Evolutionary conservation across 2,888 invertebrate species (phyloP).

Genomic region (Caenorhabditis sp.): DNA sequence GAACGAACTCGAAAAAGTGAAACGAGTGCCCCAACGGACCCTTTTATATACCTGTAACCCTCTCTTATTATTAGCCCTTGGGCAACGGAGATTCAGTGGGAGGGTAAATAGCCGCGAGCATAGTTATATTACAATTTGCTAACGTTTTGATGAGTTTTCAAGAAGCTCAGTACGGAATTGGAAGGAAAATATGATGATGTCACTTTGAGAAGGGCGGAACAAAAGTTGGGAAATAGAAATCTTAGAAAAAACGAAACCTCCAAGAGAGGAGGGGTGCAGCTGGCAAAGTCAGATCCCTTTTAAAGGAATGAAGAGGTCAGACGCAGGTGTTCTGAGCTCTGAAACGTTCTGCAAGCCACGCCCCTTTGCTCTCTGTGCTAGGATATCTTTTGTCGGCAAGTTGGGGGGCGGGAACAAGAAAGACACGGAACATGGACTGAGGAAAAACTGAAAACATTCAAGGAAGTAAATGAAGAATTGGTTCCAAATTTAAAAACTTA

Average conservation of each 20-base stretch:
- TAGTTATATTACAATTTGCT: constrained; percentile 43
- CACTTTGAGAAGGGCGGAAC: constrained; percentile 23
- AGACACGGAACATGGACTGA: not conserved
- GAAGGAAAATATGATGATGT: constrained; percentile 53
- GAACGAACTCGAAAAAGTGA: constrained; percentile 55
- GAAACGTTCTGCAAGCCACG: constrained; percentile 49
- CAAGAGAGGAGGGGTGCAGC: constrained; percentile 2
- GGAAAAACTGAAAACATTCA: not conserved
- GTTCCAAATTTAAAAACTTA: no score
- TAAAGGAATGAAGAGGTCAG: constrained; percentile 36
- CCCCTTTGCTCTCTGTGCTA: constrained; percentile 3
- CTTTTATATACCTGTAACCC: constrained; percentile 61
- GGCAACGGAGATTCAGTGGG: constrained; percentile 22
- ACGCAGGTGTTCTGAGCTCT: constrained; percentile 47
- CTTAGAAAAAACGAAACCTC: not conserved
- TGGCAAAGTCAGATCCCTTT: constrained; percentile 15
- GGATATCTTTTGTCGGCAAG: not conserved
- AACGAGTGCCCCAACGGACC: constrained; percentile 39
- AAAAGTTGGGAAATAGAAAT: constrained; percentile 2
- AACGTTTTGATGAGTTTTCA: constrained; percentile 46
- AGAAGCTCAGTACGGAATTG: constrained; percentile 16
- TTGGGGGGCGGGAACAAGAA: not conserved
- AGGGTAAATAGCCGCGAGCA: constrained; percentile 55
- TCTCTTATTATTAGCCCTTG: constrained; percentile 21
- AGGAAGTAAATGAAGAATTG: no score